phyloP scores from a whole-genome alignment of 2,888 invertebrate genomes.

The Saturnia pavonia region DNA sequence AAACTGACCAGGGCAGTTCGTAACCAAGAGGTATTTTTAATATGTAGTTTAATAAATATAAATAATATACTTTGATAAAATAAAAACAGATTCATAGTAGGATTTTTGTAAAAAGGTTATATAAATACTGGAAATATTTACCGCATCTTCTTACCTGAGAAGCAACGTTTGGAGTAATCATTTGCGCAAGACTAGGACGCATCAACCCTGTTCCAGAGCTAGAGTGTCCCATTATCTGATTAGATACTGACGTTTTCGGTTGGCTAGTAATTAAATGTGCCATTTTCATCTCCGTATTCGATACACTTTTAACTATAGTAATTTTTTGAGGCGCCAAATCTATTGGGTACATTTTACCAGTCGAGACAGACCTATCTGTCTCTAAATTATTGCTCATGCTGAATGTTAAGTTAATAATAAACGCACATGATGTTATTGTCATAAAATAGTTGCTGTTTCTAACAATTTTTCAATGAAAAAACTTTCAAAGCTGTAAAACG shows the following conservation, averaged over 20 bases:
- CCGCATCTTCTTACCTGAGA: conserved; percentile 58
- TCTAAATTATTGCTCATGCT: conserved; percentile 76
- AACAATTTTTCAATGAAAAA: conserved; percentile 7
- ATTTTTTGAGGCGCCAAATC: conserved; percentile 80
- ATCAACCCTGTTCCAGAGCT: conserved; percentile 64
- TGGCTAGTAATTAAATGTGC: conserved; percentile 71
- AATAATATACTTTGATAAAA: no score
- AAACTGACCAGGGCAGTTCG: no score
- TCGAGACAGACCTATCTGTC: conserved; percentile 80
- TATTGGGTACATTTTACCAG: conserved; percentile 81
- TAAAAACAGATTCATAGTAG: no score
- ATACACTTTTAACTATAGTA: conserved; percentile 74
- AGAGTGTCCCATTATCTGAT: conserved; percentile 68
- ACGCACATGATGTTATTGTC: conserved; percentile 8
- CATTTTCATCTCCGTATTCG: conserved; percentile 75
- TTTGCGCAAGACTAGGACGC: conserved; percentile 72
- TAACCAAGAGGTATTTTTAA: no score
- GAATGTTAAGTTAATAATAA: conserved; percentile 24
- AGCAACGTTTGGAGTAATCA: conserved; percentile 69
- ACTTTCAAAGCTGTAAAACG: not conserved
- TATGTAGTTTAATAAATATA: no score
- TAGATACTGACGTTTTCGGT: conserved; percentile 59
- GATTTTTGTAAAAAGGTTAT: not conserved
- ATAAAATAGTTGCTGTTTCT: conserved; percentile 1
- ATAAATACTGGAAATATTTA: not conserved